Conservation (phyloP, 2,797 vertebrate genomes). For the Harpagifer antarcticus region DNA sequence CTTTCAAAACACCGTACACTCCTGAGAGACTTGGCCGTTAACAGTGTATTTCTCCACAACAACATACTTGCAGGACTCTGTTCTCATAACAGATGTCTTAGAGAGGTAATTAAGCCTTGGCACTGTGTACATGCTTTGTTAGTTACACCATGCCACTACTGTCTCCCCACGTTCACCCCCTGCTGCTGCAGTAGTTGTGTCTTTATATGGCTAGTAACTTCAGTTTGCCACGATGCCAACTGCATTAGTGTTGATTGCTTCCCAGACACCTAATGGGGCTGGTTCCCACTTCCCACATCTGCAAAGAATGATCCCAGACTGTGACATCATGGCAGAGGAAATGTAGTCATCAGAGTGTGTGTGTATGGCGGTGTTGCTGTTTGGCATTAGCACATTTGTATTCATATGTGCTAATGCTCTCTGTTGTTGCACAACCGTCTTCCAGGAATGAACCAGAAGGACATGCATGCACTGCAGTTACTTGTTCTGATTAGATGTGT, state of each 20-base stretch:
- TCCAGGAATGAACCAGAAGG: constrained; percentile 36
- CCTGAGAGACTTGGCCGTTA: constrained; percentile 47
- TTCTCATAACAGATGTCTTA: constrained; percentile 59
- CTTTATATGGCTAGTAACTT: constrained; percentile 71
- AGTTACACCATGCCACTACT: constrained; percentile 55
- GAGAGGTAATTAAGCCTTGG: constrained; percentile 56
- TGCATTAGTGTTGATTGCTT: constrained; percentile 76
- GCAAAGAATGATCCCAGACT: constrained; percentile 74
- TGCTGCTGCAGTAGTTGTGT: constrained; percentile 50
- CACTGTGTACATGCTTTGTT: constrained; percentile 42
- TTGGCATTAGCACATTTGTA: constrained; percentile 36
- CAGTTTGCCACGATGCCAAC: constrained; percentile 52
- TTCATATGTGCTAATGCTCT: constrained; percentile 28
- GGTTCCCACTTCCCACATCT: constrained; percentile 76
- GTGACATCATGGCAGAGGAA: constrained; percentile 79
- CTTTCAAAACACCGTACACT: constrained; percentile 58
- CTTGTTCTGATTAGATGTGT: constrained; percentile 68
- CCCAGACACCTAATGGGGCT: constrained; percentile 67
- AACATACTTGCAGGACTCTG: constrained; percentile 40
- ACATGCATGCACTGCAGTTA: constrained; percentile 43
- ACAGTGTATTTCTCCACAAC: constrained; percentile 42
- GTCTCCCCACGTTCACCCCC: constrained; percentile 40
- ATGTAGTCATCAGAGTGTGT: constrained; percentile 64
- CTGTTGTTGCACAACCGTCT: constrained; percentile 59
- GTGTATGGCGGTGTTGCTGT: constrained; percentile 58